These are phyloP conservation scores for Seladonia tumulorum DNA, from an alignment of 2,888 invertebrate species.

Conservation along the genomic window DNA sequence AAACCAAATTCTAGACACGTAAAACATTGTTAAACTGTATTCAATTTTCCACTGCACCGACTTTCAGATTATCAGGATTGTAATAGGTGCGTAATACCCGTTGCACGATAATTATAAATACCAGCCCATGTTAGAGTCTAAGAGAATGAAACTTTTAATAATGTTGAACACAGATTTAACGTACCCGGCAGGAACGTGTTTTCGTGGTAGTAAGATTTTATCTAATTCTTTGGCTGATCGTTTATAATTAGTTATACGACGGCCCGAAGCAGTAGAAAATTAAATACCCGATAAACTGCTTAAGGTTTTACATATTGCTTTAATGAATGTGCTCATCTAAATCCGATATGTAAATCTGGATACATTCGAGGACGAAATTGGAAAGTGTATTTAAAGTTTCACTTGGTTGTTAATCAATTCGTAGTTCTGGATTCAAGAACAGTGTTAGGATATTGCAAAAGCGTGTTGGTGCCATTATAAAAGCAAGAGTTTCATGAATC, in stretches of 20 bases:
- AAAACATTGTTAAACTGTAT: neutral
- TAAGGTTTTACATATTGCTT: too few relatives aligned
- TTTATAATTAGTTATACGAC: too few relatives aligned
- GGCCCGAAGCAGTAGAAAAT: too few relatives aligned
- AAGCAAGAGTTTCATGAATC: neutral
- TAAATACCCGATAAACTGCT: neutral
- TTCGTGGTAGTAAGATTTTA: too few relatives aligned
- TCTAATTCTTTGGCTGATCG: too few relatives aligned
- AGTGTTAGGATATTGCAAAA: neutral
- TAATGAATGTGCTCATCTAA: neutral
- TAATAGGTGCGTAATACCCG: neutral
- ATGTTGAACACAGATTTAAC: neutral
- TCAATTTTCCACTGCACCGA: neutral
- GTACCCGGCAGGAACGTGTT: neutral
- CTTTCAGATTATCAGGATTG: neutral
- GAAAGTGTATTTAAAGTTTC: neutral
- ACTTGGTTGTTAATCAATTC: neutral
- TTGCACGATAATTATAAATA: neutral
- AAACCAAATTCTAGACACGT: neutral
- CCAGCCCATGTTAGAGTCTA: neutral
- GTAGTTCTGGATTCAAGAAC: neutral
- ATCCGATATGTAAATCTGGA: neutral
- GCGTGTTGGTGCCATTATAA: neutral
- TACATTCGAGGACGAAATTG: neutral
- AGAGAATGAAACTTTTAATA: neutral